Percentiles rank a stretch among this genome's conserved stretches.
These are phyloP conservation scores for Dufourea novaeangliae DNA, from an alignment of 1,140 invertebrate species.

Conservation along the genomic window DNA sequence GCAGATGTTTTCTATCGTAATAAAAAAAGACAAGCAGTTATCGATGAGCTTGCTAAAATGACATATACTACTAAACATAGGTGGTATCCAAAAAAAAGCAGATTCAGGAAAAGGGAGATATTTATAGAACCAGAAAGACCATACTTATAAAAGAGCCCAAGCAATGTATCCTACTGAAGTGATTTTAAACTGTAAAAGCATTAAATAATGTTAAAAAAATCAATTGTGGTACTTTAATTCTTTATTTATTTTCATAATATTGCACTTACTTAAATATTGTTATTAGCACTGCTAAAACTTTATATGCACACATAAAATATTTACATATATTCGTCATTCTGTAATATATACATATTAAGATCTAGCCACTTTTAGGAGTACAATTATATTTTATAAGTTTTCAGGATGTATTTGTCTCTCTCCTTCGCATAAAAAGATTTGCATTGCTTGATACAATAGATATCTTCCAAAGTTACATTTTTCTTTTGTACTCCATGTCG, in stretches of 20 bases:
- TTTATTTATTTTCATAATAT: constrained; percentile 22
- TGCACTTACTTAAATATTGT: constrained; percentile 1
- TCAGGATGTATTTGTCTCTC: constrained; percentile 86
- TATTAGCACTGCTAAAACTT: constrained; percentile 8
- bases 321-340: background rate
- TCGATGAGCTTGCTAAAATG: constrained; percentile 87
- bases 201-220: constrained; percentile 12
- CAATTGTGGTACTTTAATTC: background rate
- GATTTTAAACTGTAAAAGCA: constrained; percentile 6
- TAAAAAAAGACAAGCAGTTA: constrained; percentile 83
- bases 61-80: constrained; percentile 91
- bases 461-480: constrained; percentile 89
- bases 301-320: constrained; percentile 9
- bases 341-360: background rate
- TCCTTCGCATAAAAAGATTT: constrained; percentile 93
- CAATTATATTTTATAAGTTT: constrained; percentile 59
- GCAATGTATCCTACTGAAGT: background rate
- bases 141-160: constrained; percentile 84
- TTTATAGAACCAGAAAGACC: constrained; percentile 86
- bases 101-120: constrained; percentile 86
- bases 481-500: constrained; percentile 88
- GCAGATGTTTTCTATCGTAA: constrained; percentile 85
- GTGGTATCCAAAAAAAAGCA: constrained; percentile 88
- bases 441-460: constrained; percentile 91
- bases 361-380: background rate